Evolutionary conservation across 2,797 vertebrate species (phyloP), one percentile per base, ranked within the genome.

Genomic region (Botia almorhae): DNA sequence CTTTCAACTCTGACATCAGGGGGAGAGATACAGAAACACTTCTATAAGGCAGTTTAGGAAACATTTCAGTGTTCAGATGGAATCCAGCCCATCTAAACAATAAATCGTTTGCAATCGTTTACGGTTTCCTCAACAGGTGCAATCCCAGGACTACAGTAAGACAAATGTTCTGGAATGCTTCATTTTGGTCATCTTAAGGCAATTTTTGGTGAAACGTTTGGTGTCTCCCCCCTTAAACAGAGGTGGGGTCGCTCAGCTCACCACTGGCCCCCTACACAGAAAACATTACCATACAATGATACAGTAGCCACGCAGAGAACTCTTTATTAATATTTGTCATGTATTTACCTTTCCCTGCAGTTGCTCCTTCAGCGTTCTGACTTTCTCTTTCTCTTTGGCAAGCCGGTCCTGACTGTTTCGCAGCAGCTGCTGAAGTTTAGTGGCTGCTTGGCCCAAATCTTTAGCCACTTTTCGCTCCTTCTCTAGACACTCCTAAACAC

Each of bases 391-490:
- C 90, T 98, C 97, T 94, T 94, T 96, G 84, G 90, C 91, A 84
- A 98, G 93, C 85, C 98, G 95, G 69, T 96, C 96, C 92, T 97
- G 96, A 81, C 94, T 94, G 53, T 91, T 90, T 90, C 94, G 96
- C 76, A 98, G 91, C 71, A 98, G 95, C 88, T 97, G 96, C 87
- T 98, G 95, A 23, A 98, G 94, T 89, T 96, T 97, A 78, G 93
- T 95, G 87, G 96, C 96, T 13, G 96, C 96, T 50, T 94, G 94
- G 81, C 95, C 96, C 83, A 98, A 91, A 85, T 97, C 96, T 92
- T 95, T 95, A 55, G 96, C 95, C 89, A 98, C 84, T 87, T 95
- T 96, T 90, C 97, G 97, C 90, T 98, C 97, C 84, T 97, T 98
- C 82, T 96, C 96, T 90, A 99, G 91, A 74, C 95, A 94, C 87